A percentile compares a stretch with the other conserved stretches of the same genome.
phyloP scores from a whole-genome alignment of 2,797 vertebrate genomes.

The Petrocephalus schoutedeni region DNA sequence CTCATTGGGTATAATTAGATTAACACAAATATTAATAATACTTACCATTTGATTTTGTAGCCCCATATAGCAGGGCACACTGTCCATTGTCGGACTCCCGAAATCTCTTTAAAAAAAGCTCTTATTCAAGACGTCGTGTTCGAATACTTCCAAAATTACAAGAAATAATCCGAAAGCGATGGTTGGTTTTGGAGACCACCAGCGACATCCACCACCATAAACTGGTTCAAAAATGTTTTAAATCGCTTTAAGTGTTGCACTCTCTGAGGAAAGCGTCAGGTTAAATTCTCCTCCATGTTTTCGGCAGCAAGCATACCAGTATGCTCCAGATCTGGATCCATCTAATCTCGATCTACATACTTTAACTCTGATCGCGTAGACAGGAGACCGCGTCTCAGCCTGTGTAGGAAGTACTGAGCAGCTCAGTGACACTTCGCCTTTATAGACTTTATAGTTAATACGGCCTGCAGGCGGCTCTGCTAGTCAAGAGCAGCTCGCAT shows the following conservation, averaged over 20 bases:
- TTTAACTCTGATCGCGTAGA: neutral
- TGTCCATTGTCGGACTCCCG: neutral
- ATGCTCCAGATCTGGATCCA: neutral
- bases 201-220: neutral
- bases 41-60: neutral
- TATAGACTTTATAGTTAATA: neutral
- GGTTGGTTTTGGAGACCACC: neutral
- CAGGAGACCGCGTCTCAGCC: neutral
- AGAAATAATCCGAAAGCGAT: neutral
- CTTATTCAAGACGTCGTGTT: neutral
- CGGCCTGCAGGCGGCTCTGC: constrained; percentile 18
- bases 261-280: neutral
- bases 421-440: neutral
- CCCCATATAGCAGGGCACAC: neutral
- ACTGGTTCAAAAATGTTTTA: neutral
- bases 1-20: neutral
- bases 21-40: neutral
- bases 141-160: neutral
- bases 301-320: neutral
- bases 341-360: neutral
- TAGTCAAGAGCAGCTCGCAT: neutral
- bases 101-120: neutral
- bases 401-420: neutral
- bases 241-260: neutral
- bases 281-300: constrained; percentile 8